Conservation (phyloP, 2,888 invertebrate species). For the Lysandra coridon region DNA sequence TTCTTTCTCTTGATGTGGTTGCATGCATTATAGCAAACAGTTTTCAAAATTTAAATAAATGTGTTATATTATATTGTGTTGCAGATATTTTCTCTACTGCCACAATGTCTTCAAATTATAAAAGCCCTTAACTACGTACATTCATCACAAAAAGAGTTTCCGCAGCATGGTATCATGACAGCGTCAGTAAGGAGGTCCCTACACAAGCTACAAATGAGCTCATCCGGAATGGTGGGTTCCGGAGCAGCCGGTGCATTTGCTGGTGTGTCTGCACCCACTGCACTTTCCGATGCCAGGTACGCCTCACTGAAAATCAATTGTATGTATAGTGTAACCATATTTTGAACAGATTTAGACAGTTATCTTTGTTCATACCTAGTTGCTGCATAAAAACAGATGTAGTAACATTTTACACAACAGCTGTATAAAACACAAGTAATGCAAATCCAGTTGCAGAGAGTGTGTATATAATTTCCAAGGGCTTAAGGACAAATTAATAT, state of each 20-base stretch:
- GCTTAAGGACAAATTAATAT: background rate
- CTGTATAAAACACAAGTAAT: too few species aligned
- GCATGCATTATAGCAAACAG: background rate
- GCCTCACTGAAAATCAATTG: slow-evolving; percentile 82
- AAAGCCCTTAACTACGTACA: slow-evolving; percentile 82
- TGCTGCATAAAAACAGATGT: too few species aligned
- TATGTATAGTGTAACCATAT: background rate
- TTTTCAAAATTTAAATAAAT: background rate
- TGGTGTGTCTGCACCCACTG: slow-evolving; percentile 82
- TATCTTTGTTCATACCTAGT: too few species aligned
- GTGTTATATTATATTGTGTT: background rate
- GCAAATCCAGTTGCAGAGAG: background rate
- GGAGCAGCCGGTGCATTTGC: slow-evolving; percentile 83
- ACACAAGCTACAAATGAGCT: slow-evolving; percentile 95
- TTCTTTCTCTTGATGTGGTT: background rate
- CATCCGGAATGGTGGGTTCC: slow-evolving; percentile 92
- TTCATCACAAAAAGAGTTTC: slow-evolving; percentile 98
- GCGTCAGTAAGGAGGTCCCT: slow-evolving; percentile 96
- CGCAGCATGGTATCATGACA: slow-evolving; percentile 98
- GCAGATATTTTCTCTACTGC: background rate
- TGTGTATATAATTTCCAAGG: background rate
- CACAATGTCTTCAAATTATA: slow-evolving; percentile 21
- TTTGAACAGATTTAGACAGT: too few species aligned
- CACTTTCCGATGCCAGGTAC: slow-evolving; percentile 83
- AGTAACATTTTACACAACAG: too few species aligned